These are phyloP conservation scores for Tipula vernalis DNA, from an alignment of 2,888 invertebrate genomes.

Conservation along the genomic window DNA sequence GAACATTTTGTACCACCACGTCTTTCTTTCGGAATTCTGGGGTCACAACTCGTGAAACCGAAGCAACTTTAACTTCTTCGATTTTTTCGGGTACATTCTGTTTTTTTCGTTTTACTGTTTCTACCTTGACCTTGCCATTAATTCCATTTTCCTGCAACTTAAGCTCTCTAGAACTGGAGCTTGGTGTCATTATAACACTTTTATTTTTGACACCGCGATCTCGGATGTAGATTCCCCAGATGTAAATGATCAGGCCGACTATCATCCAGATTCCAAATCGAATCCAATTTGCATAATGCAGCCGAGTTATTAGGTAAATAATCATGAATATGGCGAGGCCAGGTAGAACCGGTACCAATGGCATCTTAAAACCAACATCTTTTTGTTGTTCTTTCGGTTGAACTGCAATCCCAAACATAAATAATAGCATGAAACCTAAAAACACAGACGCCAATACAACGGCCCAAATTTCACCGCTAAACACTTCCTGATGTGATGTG, in stretches of 20 bases:
- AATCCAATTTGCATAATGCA: conserved; percentile 70
- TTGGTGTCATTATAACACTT: not conserved
- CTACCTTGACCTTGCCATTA: not conserved
- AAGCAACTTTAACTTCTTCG: not conserved
- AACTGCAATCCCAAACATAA: conserved; percentile 26
- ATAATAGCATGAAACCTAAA: conserved; percentile 20
- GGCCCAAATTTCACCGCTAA: conserved; percentile 24
- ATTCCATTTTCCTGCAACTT: not conserved
- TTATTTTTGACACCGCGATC: not conserved
- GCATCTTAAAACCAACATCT: conserved; percentile 48
- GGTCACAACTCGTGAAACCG: not conserved
- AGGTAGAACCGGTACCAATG: conserved; percentile 70
- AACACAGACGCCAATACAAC: conserved; percentile 22
- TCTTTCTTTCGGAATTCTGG: not conserved
- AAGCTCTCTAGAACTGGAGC: not conserved
- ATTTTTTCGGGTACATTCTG: no score
- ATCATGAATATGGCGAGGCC: conserved; percentile 72
- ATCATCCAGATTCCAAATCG: conserved; percentile 70
- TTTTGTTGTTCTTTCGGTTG: conserved; percentile 27
- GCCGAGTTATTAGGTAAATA: conserved; percentile 71
- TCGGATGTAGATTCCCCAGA: not conserved
- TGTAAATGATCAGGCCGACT: conserved; percentile 45
- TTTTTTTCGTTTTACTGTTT: not conserved
- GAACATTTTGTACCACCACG: not conserved
- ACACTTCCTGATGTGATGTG: conserved; percentile 24